Percentiles rank a stretch among this genome's conserved stretches.
These are phyloP conservation scores for Epizoanthus fatuus DNA, from an alignment of 92 coral and sea anemone genomes.

Conservation along the genomic window DNA sequence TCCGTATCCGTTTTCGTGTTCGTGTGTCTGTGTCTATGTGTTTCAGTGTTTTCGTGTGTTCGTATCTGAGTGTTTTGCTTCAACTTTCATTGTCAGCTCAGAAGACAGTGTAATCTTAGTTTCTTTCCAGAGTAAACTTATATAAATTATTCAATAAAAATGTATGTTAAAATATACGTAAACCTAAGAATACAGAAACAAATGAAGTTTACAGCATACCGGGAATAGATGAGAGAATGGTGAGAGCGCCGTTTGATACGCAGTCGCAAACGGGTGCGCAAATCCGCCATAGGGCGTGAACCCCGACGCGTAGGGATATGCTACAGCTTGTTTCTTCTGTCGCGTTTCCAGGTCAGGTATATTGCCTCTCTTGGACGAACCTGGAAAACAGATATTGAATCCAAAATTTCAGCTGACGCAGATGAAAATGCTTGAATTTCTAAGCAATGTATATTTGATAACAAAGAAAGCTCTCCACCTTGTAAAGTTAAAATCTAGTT, in stretches of 20 bases:
- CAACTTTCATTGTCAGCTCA: too few species aligned
- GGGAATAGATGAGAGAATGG: slow-evolving; percentile 26
- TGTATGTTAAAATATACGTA: not conserved
- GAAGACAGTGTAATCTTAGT: too few species aligned
- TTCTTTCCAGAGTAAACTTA: too few species aligned
- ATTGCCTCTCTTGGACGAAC: slow-evolving; percentile 13
- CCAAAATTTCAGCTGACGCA: too few species aligned
- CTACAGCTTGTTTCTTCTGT: slow-evolving; percentile 82
- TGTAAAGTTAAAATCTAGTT: too few species aligned
- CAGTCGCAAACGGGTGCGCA: slow-evolving; percentile 24
- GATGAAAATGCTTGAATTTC: too few species aligned
- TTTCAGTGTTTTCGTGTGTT: not conserved
- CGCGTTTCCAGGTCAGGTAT: slow-evolving; percentile 12
- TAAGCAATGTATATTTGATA: too few species aligned
- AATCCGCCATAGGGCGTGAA: slow-evolving; percentile 25
- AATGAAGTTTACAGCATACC: not conserved
- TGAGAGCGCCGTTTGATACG: slow-evolving; percentile 15
- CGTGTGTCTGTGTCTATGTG: not conserved
- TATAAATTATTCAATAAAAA: too few species aligned
- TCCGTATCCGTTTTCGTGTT: not conserved
- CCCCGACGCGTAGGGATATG: slow-evolving; percentile 66
- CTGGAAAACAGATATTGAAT: not conserved
- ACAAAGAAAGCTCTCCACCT: too few species aligned
- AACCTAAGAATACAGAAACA: not conserved
- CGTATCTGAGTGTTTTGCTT: too few species aligned